Evolutionary conservation across 2,888 invertebrate species (phyloP).

Genomic region (Scaptomyza parva): DNA sequence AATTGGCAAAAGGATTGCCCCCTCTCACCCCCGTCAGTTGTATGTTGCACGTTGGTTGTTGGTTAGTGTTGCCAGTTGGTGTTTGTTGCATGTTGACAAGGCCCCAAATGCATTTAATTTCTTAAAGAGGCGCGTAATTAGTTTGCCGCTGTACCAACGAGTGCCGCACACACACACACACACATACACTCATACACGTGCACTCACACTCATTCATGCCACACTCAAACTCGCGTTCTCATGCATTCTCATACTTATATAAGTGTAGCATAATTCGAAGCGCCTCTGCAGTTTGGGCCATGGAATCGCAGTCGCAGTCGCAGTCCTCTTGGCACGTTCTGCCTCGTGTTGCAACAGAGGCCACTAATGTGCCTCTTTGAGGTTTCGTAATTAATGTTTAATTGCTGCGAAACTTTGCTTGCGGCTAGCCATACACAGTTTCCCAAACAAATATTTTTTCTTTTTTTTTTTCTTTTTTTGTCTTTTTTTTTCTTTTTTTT

Average conservation of each 20-base stretch:
- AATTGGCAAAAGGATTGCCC: conserved; percentile 54
- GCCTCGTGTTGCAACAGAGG: conserved; percentile 51
- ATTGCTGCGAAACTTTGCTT: conserved; percentile 67
- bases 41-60: conserved; percentile 22
- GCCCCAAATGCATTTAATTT: conserved; percentile 79
- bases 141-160: conserved; percentile 60
- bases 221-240: conserved; percentile 16
- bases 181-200: conserved; percentile 20
- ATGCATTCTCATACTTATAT: conserved; percentile 31
- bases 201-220: not conserved
- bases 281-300: conserved; percentile 37
- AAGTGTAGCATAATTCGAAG: conserved; percentile 60
- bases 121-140: conserved; percentile 78
- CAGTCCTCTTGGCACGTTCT: conserved; percentile 17
- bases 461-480: conserved; percentile 17
- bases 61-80: conserved; percentile 39
- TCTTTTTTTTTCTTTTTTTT: no score
- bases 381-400: conserved; percentile 71
- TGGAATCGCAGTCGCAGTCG: no score
- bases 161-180: conserved; percentile 20
- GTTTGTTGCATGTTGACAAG: conserved; percentile 68
- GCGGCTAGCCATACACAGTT: conserved; percentile 46
- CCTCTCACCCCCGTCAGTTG: conserved; percentile 8
- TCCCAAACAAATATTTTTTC: conserved; percentile 12
- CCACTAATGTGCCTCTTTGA: conserved; percentile 74